Conservation (phyloP, 1,140 invertebrate genomes). For the Drosophila baimaii region DNA sequence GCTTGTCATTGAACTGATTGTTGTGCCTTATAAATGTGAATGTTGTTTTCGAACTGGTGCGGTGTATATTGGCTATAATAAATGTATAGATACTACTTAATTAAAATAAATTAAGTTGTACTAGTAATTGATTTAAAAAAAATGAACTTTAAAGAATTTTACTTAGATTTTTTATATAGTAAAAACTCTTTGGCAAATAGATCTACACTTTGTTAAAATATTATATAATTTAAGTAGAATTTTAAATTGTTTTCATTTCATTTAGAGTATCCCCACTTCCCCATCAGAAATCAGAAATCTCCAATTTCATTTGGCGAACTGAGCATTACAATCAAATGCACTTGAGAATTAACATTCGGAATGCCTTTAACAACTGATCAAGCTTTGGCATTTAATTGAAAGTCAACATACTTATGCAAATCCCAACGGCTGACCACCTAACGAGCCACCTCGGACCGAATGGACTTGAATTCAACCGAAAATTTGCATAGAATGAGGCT, state of each 20-base stretch:
- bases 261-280: conserved; percentile 13
- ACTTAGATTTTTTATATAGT: not conserved
- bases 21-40: conserved; percentile 63
- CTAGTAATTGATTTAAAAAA: not conserved
- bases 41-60: conserved; percentile 53
- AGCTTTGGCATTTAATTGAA: conserved; percentile 78
- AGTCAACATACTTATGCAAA: conserved; percentile 80
- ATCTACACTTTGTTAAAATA: not conserved
- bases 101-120: not conserved
- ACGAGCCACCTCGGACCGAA: conserved; percentile 44
- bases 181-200: not conserved
- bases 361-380: conserved; percentile 74
- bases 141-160: not conserved
- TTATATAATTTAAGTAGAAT: not conserved
- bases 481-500: conserved; percentile 77
- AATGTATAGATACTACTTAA: not conserved
- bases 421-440: conserved; percentile 49
- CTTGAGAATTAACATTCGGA: conserved; percentile 82
- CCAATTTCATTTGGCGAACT: conserved; percentile 11
- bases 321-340: conserved; percentile 59
- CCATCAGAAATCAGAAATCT: not conserved
- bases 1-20: conserved; percentile 77
- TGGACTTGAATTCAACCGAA: not conserved
- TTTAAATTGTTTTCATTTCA: not conserved
- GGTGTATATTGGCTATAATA: conserved; percentile 2